phyloP scores from a whole-genome alignment of 1,140 invertebrate species.

The Diachasmimorpha longicaudata region DNA sequence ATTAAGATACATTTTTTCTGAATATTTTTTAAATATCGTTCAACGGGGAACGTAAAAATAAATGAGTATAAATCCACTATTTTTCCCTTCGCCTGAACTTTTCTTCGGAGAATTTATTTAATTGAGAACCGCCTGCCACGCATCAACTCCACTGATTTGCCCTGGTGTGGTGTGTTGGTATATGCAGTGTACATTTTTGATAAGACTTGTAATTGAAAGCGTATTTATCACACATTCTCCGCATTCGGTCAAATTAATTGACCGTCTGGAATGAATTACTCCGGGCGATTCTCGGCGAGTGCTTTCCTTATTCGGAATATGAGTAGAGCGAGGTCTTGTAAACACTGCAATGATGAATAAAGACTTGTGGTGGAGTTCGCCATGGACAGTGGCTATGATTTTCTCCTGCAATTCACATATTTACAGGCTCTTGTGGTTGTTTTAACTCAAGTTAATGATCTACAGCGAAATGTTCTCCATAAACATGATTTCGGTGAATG shows the following conservation, averaged over 20 bases:
- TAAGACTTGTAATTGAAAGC: constrained; percentile 1
- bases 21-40: no score
- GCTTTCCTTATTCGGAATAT: background rate
- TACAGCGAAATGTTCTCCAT: no score
- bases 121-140: background rate
- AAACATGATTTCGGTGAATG: no score
- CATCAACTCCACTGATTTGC: no score
- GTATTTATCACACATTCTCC: background rate
- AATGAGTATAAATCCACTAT: background rate
- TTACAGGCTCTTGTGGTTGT: no score
- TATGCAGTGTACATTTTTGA: background rate
- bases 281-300: background rate
- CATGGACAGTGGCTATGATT: no score
- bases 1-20: no score
- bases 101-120: background rate
- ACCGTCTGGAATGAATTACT: background rate
- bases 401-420: no score
- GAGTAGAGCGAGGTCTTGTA: background rate
- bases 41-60: no score
- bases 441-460: no score
- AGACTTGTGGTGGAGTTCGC: no score
- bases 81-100: background rate
- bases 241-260: background rate
- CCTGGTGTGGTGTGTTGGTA: background rate
- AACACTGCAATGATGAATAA: no score